Conservation (phyloP, 2,888 invertebrate genomes). For the Parapristionchus giblindavisi region DNA sequence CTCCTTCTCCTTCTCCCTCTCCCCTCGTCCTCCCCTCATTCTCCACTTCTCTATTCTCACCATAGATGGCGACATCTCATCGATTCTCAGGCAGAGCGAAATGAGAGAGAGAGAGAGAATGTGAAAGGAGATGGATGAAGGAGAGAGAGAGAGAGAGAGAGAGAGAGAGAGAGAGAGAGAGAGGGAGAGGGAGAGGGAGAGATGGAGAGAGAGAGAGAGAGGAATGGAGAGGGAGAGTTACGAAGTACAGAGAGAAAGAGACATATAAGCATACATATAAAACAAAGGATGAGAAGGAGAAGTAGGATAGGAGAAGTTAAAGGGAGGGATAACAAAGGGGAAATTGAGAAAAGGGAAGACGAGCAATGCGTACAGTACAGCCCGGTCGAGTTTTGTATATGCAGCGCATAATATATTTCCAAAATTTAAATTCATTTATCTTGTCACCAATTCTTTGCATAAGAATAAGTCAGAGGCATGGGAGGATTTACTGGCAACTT, state of each 20-base stretch:
- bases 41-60: not conserved
- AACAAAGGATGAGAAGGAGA: not conserved
- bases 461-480: too few relatives aligned
- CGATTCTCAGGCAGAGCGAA: not conserved
- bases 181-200: conserved; percentile 3
- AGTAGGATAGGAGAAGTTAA: not conserved
- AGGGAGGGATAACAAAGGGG: not conserved
- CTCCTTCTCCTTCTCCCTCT: not conserved
- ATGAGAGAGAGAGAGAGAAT: conserved; percentile 11
- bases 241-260: too few relatives aligned
- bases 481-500: too few relatives aligned
- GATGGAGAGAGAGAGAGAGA: conserved; percentile 21
- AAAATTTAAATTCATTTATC: too few relatives aligned
- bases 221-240: too few relatives aligned
- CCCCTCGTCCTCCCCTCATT: not conserved
- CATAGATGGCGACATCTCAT: not conserved
- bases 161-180: not conserved
- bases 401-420: too few relatives aligned
- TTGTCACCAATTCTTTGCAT: too few relatives aligned
- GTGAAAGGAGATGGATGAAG: conserved; percentile 5
- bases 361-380: not conserved
- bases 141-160: not conserved
- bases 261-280: too few relatives aligned
- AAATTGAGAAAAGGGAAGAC: not conserved
- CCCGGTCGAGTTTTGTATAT: too few relatives aligned